phyloP scores from a whole-genome alignment of 1,140 invertebrate species.

The Rhyacophila brunnea region DNA sequence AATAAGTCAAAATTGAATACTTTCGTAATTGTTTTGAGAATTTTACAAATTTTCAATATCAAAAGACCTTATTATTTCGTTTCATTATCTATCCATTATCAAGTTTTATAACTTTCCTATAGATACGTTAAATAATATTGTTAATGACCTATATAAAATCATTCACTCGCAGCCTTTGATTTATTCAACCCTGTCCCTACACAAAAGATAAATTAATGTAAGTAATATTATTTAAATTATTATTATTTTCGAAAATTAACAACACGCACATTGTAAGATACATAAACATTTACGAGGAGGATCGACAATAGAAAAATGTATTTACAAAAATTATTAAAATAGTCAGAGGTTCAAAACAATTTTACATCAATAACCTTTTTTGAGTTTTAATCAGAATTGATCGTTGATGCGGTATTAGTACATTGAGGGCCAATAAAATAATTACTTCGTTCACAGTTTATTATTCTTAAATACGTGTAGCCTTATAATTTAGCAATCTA shows the following conservation, averaged over 20 bases:
- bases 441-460: background rate
- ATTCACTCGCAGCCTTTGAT: constrained; percentile 28
- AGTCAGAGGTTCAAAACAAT: too few species aligned
- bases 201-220: background rate
- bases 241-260: background rate
- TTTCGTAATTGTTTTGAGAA: background rate
- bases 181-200: constrained; percentile 31
- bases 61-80: background rate
- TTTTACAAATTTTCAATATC: background rate
- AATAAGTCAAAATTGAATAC: background rate
- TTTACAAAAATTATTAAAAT: too few species aligned
- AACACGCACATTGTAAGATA: background rate
- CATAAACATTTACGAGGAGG: too few species aligned
- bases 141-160: constrained; percentile 14
- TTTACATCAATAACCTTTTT: too few species aligned
- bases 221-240: background rate
- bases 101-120: background rate
- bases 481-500: constrained; percentile 7
- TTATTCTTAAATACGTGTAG: constrained; percentile 6
- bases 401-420: too few species aligned
- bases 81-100: background rate
- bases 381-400: too few species aligned
- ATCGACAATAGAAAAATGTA: too few species aligned
- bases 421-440: too few species aligned
- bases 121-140: background rate